Evolutionary conservation across 2,888 invertebrate species (phyloP), one percentile per base, ranked within the genome.

Genomic region (Ormyrus nitidulus): DNA sequence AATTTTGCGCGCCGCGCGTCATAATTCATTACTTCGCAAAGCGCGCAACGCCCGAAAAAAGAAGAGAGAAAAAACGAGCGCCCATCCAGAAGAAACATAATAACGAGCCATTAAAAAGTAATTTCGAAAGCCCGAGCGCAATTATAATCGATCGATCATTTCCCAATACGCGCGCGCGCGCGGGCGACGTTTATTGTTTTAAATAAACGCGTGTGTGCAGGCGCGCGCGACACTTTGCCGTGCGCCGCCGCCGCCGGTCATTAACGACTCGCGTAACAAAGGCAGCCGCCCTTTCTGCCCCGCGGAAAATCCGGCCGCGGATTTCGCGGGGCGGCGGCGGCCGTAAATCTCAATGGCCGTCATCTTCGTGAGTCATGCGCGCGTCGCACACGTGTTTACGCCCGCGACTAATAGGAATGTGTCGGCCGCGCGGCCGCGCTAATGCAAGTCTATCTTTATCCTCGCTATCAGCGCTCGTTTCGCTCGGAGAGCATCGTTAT

Each of bases 51-150:
- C 46, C 9, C 51, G 19, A 13, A 13, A n/a, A 11, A 65, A 1
- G 0, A 46, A 13, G 11, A 48, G 9, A 44, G 6, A 62, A 44
- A n/a, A 46, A 58, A 51, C 9, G 13, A 9, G 4, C 34, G 34
- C 8, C 19, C n/a, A 44, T 19, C n/a, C 10, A 46, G n/a, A 56
- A 70, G 34, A 53, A 77, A 77, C 46, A 73, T 53, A 75, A 61
- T 66, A 75, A 75, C 59, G 61, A 61, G 34, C 75, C 79, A 71
- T 79, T 75, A 79, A 79, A 69, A 69, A 62, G 79, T 46, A 44
- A 59, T 65, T 66, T 70, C 46, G 49, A 5, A 56, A 53, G 66
- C n/a, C 53, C 10, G n/a, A 6, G 44, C 8, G 61, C 66, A 34
- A 64, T 48, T 70, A 70, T 44, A 69, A 68, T 69, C 75, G 61